A percentile compares a stretch with the other conserved stretches of the same genome.
phyloP scores from a whole-genome alignment of 2,797 vertebrate genomes.

The Onychomys leucogaster region DNA sequence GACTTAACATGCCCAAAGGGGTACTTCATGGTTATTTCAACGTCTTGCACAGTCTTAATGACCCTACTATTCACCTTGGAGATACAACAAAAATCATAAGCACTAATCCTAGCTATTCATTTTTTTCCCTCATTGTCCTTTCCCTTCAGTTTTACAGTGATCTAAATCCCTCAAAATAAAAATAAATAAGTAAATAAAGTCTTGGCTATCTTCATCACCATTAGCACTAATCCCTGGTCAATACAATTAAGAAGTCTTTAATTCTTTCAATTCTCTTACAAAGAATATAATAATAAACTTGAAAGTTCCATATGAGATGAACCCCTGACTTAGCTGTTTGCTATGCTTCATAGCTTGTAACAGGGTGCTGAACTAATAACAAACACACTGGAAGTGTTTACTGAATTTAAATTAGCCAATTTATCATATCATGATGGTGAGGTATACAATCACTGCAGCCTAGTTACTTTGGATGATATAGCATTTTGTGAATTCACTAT shows the following conservation, averaged over 20 bases:
- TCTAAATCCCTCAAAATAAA: background rate
- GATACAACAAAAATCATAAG: background rate
- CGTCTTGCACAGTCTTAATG: background rate
- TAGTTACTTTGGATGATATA: constrained; percentile 33
- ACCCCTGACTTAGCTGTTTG: constrained; percentile 6
- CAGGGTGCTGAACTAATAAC: constrained; percentile 26
- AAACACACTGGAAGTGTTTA: background rate
- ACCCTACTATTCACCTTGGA: background rate
- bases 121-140: background rate
- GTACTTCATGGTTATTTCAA: background rate
- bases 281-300: constrained; percentile 25
- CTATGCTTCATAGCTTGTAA: constrained; percentile 16
- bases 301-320: background rate
- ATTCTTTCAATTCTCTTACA: background rate
- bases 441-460: background rate
- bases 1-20: background rate
- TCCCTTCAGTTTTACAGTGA: background rate
- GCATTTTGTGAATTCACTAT: constrained; percentile 24
- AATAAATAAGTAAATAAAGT: no score
- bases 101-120: background rate
- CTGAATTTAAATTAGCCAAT: constrained; percentile 54
- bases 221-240: background rate
- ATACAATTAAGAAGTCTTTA: background rate
- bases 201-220: background rate
- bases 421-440: background rate